Base-by-base conservation (phyloP, 2,888 invertebrate species). In the Gandaritis pyraliata region DNA sequence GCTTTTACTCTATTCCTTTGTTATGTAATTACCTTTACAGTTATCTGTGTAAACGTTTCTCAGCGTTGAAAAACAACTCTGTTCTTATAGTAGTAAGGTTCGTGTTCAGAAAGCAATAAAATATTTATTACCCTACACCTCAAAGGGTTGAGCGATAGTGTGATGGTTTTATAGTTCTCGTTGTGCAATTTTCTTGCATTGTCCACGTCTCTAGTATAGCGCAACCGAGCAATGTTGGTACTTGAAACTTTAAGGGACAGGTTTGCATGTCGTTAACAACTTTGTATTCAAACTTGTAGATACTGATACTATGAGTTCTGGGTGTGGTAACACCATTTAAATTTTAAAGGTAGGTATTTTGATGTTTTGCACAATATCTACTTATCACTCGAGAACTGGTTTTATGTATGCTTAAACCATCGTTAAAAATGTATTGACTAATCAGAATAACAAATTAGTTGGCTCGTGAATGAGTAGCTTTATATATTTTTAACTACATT, bases 131-230 rank as follows among this genome's bases (percentile, higher is more conserved):
- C 43, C n/a, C 43, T 11, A 84, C 72, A 87, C 87, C 85, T 88
- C 80, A 90, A 90, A 90, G 91, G 90, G 89, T 90, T 90, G 84
- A 72, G 81, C 80, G 85, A 85, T 81, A 78, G 80, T 71, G 72
- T 82, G 83, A 90, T 88, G 85, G 87, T 85, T 90, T 90, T 90
- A 91, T 90, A 88, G 85, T 79, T 78, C 78, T 80, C 79, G 81
- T 89, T 88, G 86, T 85, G 88, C 88, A 90, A 88, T 90, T 89
- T 89, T 85, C 86, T 81, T 77, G 78, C 77, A 86, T 88, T 90
- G 86, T 88, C 69, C 54, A 52, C 16, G 12, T 52, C 33, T 55
- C 23, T 50, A 61, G 61, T 59, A 12, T 16, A 48, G 48, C 13
- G 7, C 30, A 23, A 51, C 39, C 1, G 0, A 60, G 36, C 43